Percentiles rank a stretch among this genome's conserved stretches.
Conservation (phyloP, 2,888 invertebrate genomes). For the Melanostoma scalare region DNA sequence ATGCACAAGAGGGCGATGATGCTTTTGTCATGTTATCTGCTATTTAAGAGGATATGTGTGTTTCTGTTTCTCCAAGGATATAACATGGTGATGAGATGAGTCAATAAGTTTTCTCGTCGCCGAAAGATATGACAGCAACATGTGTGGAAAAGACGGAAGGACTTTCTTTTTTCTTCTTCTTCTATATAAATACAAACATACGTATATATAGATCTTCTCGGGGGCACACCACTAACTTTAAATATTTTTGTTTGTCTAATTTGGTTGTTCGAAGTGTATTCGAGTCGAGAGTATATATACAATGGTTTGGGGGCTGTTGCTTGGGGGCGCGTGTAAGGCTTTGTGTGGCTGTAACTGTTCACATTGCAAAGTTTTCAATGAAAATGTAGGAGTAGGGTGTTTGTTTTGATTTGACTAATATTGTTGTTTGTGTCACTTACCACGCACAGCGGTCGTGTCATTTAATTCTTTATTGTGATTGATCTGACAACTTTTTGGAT, state of each 20-base stretch:
- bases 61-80: constrained; percentile 35
- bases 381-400: neutral
- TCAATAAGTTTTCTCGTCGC: constrained; percentile 65
- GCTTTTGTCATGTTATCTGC: constrained; percentile 69
- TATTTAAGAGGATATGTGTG: constrained; percentile 50
- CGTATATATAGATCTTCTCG: constrained; percentile 2
- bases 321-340: constrained; percentile 2
- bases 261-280: constrained; percentile 35
- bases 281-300: too few species aligned
- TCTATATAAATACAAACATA: neutral
- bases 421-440: constrained; percentile 38
- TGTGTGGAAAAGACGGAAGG: constrained; percentile 23
- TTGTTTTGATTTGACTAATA: constrained; percentile 36
- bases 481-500: constrained; percentile 52
- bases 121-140: constrained; percentile 47
- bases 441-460: constrained; percentile 21
- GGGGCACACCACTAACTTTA: constrained; percentile 33
- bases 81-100: constrained; percentile 53
- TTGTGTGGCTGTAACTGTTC: constrained; percentile 3
- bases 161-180: constrained; percentile 7
- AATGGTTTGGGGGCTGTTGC: constrained; percentile 12
- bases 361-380: constrained; percentile 26
- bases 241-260: constrained; percentile 60
- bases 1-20: constrained; percentile 59
- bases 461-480: constrained; percentile 56